phyloP scores from a whole-genome alignment of 2,113 vertebrate genomes.

The Aptenodytes patagonicus region DNA sequence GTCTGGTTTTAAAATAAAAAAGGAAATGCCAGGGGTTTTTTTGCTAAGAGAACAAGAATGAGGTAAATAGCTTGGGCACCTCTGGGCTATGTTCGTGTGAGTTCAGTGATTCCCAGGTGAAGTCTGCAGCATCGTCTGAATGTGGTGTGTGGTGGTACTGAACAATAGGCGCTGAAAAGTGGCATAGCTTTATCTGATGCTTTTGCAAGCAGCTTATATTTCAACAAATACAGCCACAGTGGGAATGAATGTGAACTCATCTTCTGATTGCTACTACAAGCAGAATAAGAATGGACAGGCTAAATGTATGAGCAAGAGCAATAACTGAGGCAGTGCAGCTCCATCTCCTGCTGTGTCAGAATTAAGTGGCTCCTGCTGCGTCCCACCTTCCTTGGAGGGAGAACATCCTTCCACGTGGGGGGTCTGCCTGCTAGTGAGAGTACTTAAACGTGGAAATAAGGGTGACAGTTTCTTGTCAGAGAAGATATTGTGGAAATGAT shows the following conservation, averaged over 20 bases:
- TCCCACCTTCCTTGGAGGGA: neutral
- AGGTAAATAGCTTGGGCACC: neutral
- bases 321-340: neutral
- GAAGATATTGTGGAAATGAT: neutral
- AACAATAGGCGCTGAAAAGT: neutral
- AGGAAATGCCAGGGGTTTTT: neutral
- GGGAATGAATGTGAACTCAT: neutral
- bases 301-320: neutral
- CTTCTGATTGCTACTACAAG: neutral
- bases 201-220: neutral
- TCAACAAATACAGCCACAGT: neutral
- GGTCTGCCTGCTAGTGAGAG: neutral
- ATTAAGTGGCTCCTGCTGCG: neutral
- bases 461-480: neutral
- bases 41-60: neutral
- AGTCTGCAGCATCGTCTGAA: neutral
- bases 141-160: neutral
- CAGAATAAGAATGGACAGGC: neutral
- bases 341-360: neutral
- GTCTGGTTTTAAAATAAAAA: neutral
- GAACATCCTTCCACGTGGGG: accelerated
- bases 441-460: neutral
- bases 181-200: neutral
- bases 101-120: neutral
- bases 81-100: neutral